Conservation (phyloP, 2,113 vertebrate species). For the Apaloderma vittatum region DNA sequence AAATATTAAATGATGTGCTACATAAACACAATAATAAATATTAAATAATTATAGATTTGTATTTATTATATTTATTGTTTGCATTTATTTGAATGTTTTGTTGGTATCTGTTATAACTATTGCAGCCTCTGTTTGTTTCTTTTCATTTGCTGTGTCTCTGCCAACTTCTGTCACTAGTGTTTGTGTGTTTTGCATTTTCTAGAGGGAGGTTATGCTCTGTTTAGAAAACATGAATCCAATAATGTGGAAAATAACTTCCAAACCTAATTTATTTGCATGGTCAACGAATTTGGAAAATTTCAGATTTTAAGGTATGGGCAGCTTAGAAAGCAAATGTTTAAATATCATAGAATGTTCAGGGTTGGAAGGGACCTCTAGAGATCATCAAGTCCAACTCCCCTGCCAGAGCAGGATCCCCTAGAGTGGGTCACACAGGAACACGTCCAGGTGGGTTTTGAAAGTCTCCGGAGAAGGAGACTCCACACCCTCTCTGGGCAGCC, state of each 20-base stretch:
- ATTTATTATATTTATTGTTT: not conserved
- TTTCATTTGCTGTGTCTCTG: not conserved
- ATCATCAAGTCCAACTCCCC: no score
- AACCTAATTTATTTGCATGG: not conserved
- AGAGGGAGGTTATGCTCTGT: not conserved
- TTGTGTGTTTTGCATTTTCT: not conserved
- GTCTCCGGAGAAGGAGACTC: no score
- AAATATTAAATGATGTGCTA: not conserved
- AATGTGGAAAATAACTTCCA: not conserved
- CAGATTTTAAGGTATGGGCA: not conserved
- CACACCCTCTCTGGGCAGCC: no score
- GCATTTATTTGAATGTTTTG: not conserved
- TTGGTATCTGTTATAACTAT: not conserved
- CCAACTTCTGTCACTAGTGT: not conserved
- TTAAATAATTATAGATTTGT: not conserved
- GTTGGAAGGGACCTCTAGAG: no score
- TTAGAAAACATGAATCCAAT: not conserved
- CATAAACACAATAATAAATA: not conserved
- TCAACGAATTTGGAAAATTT: not conserved
- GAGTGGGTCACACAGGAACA: no score
- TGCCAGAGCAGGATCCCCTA: no score
- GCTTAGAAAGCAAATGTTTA: not conserved
- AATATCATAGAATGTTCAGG: not conserved
- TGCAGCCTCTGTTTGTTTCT: not conserved
- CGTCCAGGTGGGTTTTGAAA: no score